Percentiles rank a stretch among this genome's conserved stretches.
Conservation (phyloP, 2,113 vertebrate genomes). For the Macquaria ambigua region DNA sequence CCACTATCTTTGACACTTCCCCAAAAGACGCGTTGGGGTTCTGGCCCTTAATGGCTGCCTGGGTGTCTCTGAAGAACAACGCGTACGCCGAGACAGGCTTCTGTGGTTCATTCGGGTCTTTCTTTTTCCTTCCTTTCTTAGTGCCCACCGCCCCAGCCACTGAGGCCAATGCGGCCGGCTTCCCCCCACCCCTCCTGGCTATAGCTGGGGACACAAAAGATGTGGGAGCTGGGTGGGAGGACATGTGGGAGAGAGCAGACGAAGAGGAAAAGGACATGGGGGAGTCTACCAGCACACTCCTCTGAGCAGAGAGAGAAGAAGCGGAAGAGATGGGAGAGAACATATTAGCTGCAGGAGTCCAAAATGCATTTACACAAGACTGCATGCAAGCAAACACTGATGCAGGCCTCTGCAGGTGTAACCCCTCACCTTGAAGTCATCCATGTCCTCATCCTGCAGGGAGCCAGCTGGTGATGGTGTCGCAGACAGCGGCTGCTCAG, state of each 20-base stretch:
- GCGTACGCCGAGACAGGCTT: conserved; percentile 94
- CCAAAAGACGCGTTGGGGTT: conserved; percentile 95
- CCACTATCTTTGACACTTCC: conserved; percentile 95
- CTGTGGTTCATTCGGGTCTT: conserved; percentile 94
- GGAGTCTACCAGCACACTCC: conserved; percentile 83
- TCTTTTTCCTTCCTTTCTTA: conserved; percentile 89
- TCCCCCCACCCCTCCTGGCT: conserved; percentile 78
- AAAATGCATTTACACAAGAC: not conserved
- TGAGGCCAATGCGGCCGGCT: conserved; percentile 52
- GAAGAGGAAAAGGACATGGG: conserved; percentile 80
- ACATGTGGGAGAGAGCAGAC: conserved; percentile 72
- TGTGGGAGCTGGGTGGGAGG: conserved; percentile 39
- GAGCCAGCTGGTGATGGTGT: conserved; percentile 89
- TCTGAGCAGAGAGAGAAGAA: conserved; percentile 50
- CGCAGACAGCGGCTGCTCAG: conserved; percentile 88
- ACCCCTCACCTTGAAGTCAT: conserved; percentile 88
- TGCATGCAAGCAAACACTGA: not conserved
- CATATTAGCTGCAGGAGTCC: conserved; percentile 15
- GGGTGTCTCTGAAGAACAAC: conserved; percentile 93
- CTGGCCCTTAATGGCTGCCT: conserved; percentile 94
- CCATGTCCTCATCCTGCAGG: conserved; percentile 91
- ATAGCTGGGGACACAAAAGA: conserved; percentile 66
- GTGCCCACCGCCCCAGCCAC: conserved; percentile 22
- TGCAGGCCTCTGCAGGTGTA: not conserved
- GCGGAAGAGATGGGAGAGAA: not conserved